Base-by-base conservation (phyloP, 2,888 invertebrate species). In the Hydrotaea diabolus region DNA sequence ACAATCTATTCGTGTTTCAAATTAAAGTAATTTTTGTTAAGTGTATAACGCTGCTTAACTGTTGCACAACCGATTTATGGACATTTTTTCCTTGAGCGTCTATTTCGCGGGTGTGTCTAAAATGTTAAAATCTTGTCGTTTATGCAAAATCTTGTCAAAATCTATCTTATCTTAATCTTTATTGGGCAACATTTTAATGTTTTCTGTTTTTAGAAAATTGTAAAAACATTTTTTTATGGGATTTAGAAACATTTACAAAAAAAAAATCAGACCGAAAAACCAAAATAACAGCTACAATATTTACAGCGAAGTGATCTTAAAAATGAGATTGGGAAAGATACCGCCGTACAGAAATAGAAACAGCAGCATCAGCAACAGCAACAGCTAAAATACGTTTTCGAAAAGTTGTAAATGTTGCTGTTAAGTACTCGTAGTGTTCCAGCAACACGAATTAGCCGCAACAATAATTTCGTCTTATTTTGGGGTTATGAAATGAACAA, bases 401-500 rank as follows among this genome's bases (percentile, higher is more conserved):
- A 21, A 74, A 59, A 46, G 66, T 66, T 57, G 13, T 55, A 62
- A 49, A 75, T 75, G 76, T 80, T 62, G 53, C 7, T 31, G 31
- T 31, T 80, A 72, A n/a, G n/a, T n/a, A n/a, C n/a, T n/a, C 73
- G 36, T 71, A 26, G 19, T 59, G 59, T 74, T 74, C 17, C 15
- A n/a, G 23, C 74, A 55, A 74, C 43, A 74, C 43, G 59, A 71
- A 71, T 62, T 62, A 62, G 62, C 62, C 46, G 21, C 66, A 66
- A 39, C 39, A 66, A 69, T 46, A 69, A 17, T 21, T 19, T 69
- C 75, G 53, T 66, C 8, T 62, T 13, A 19, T n/a, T 39, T 55
- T 77, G 39, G 71, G 64, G 79, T 85, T 82, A 73, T 77, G 82
- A 85, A 85, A 85, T 79, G 69, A 69, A 79, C 76, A 82, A 85